Conservation (phyloP, 2,797 vertebrate genomes). For the Hipposideros larvatus region DNA sequence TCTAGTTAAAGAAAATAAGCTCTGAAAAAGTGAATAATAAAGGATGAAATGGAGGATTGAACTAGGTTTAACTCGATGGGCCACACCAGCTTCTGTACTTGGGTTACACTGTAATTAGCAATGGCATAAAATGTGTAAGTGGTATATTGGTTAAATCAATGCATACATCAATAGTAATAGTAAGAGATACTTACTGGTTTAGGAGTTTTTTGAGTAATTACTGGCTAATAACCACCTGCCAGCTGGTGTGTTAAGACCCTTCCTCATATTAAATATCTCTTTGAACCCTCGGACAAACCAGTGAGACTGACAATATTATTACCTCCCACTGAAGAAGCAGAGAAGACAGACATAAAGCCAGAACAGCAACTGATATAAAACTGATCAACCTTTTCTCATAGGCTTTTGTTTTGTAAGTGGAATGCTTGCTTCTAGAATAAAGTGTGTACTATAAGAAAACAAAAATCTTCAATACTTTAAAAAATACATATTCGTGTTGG, state of each 20-base stretch:
- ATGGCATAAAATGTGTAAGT: neutral
- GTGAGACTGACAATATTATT: neutral
- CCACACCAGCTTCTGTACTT: accelerated
- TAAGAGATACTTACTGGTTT: neutral
- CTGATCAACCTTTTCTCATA: neutral
- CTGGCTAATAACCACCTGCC: neutral
- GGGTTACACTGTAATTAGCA: neutral
- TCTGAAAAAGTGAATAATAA: neutral
- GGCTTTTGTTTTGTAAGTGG: neutral
- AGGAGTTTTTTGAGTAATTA: neutral
- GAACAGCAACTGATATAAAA: neutral
- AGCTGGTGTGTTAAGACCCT: neutral
- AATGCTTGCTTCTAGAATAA: neutral
- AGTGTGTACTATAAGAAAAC: neutral
- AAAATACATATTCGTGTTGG: neutral
- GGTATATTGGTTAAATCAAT: neutral
- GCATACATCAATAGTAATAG: neutral
- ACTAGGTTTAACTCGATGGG: neutral
- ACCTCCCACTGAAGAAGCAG: neutral
- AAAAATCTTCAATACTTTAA: neutral
- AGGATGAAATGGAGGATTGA: neutral
- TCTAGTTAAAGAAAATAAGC: neutral
- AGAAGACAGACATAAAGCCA: neutral
- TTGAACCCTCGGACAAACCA: neutral
- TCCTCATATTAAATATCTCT: neutral